These are phyloP conservation scores for Ophioninae sp. DNA, from an alignment of 2,888 invertebrate genomes.

Conservation along the genomic window DNA sequence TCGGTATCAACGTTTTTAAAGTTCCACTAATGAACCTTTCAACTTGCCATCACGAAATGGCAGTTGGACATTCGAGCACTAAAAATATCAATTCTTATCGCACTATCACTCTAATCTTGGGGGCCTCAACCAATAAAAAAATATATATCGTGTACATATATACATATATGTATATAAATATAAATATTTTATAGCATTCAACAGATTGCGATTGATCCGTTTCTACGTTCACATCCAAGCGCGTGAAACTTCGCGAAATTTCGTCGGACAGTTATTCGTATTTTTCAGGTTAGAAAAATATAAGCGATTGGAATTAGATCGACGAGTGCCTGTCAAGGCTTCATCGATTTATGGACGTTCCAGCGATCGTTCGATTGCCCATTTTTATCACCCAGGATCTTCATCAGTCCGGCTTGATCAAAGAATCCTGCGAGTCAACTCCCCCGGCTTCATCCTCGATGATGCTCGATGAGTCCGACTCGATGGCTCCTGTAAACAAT, in stretches of 20 bases:
- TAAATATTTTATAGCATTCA: constrained; percentile 56
- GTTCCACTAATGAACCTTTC: background rate
- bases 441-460: constrained; percentile 70
- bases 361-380: constrained; percentile 27
- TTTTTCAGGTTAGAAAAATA: too few relatives aligned
- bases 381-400: constrained; percentile 49
- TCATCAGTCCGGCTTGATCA: constrained; percentile 65
- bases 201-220: constrained; percentile 30
- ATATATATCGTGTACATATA: constrained; percentile 60
- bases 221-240: background rate
- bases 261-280: background rate
- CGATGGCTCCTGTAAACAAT: constrained; percentile 71
- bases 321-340: background rate
- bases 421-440: constrained; percentile 63
- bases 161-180: too few relatives aligned
- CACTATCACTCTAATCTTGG: constrained; percentile 31
- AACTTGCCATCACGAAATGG: background rate
- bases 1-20: background rate
- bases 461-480: constrained; percentile 70
- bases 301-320: background rate
- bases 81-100: constrained; percentile 34
- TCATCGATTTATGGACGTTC: background rate
- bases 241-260: background rate
- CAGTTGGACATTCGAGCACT: constrained; percentile 18
- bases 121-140: constrained; percentile 47